Evolutionary conservation across 92 coral and sea anemone genomes (phyloP), one percentile per base, ranked within the genome.

Genomic region (Umimayanthus chanpuru): DNA sequence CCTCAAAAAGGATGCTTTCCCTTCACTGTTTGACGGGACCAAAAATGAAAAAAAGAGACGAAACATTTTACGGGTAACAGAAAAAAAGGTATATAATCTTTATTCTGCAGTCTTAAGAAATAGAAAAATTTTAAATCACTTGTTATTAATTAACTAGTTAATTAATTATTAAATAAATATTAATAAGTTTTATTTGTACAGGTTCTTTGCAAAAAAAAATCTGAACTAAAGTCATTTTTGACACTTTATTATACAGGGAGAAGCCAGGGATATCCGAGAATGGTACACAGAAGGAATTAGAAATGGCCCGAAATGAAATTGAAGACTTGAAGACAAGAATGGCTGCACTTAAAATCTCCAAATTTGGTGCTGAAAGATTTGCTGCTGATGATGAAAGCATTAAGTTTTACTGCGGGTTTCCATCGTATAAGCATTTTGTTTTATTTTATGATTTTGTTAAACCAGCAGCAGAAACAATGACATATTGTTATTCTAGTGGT

Each of bases 381-480:
- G 79, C 79, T 9, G 50, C 23, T 32, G 79, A 14, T 74, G 49
- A 74, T 18, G 79, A 74, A 9, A 36, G 47, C 50, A 74, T 74
- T 14, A 76, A 76, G 80, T 76, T 76, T 76, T 76, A 76, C 56
- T 40, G 56, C 5, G 80, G 80, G 12, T 76, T 76, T 43, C 80
- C 80, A 76, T 76, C 80, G 40, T 76, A 14, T 76, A 76, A 38
- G 21, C 80, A 76, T 40, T 76, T 76, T 76, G 80, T 76, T 76
- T 76, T 76, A 38, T 76, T 76, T 76, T 76, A 76, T 76, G 80
- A 74, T 74, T 74, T 74, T 74, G 23, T 74, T 10, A 74, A 74
- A 32, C 79, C 79, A 32, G 1, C 79, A 14, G 18, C 28, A 9
- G 79, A 74, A 74, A 74, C 79, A 74, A 74, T 74, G 79, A 74